Percentiles rank a stretch among this genome's conserved stretches.
phyloP scores from a whole-genome alignment of 1,140 invertebrate species.

The Drosophila truncata region DNA sequence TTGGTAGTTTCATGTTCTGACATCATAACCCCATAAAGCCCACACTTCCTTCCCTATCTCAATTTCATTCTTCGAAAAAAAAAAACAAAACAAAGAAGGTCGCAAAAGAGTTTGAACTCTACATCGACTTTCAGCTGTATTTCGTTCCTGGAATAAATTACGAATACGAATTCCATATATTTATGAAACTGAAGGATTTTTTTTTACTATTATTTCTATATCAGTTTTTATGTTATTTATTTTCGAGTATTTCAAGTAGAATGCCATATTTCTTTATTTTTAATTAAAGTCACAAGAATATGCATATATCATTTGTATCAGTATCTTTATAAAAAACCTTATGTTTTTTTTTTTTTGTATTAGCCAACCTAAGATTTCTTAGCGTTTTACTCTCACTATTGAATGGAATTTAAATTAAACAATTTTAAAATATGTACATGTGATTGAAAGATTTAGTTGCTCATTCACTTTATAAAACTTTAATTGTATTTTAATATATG shows the following conservation, averaged over 20 bases:
- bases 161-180: background rate
- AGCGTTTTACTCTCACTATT: no score
- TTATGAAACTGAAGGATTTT: background rate
- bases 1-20: slow-evolving; percentile 40
- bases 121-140: background rate
- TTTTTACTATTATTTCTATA: background rate
- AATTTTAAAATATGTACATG: no score
- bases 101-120: background rate
- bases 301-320: no score
- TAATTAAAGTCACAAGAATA: no score
- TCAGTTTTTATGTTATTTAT: background rate
- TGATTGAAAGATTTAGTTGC: no score
- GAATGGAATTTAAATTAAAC: no score
- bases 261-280: background rate
- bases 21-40: slow-evolving; percentile 37
- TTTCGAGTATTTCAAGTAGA: background rate
- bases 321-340: no score
- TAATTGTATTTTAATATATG: no score
- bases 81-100: background rate
- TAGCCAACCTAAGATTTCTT: no score
- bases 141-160: background rate
- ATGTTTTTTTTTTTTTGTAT: no score
- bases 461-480: no score
- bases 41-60: slow-evolving; percentile 10
- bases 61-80: slow-evolving; percentile 3